Percentiles rank a stretch among this genome's conserved stretches.
These are phyloP conservation scores for Anthonomus grandis DNA, from an alignment of 1,140 invertebrate genomes.

Conservation along the genomic window DNA sequence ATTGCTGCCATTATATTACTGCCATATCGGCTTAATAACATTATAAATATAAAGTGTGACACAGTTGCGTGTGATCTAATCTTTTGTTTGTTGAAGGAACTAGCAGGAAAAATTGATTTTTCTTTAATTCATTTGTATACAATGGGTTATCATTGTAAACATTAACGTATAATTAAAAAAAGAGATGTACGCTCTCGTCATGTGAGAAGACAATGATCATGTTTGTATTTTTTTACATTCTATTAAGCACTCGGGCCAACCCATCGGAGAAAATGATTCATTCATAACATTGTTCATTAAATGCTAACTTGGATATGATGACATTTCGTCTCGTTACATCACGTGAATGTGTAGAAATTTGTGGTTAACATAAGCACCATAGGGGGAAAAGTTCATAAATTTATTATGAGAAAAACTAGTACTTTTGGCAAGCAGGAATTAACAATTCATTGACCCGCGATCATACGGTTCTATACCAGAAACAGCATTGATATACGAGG, in stretches of 20 bases:
- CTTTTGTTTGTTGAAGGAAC: conserved; percentile 1
- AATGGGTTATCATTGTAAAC: not conserved
- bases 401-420: too few species aligned
- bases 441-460: too few species aligned
- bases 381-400: too few species aligned
- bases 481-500: too few species aligned
- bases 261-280: not conserved
- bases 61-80: conserved; percentile 6
- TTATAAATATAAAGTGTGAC: conserved; percentile 14
- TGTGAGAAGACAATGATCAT: not conserved
- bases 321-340: too few species aligned
- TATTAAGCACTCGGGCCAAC: not conserved
- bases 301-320: too few species aligned
- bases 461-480: too few species aligned
- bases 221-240: not conserved
- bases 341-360: too few species aligned
- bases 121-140: not conserved
- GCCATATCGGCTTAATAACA: not conserved
- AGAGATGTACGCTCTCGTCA: not conserved
- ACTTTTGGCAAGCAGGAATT: too few species aligned
- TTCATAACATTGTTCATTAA: too few species aligned
- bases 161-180: not conserved
- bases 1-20: conserved; percentile 12
- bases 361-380: too few species aligned
- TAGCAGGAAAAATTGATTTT: not conserved